Percentiles rank a stretch among this genome's conserved stretches.
Conservation (phyloP, 1,140 invertebrate genomes). For the Trissolcus basalis region DNA sequence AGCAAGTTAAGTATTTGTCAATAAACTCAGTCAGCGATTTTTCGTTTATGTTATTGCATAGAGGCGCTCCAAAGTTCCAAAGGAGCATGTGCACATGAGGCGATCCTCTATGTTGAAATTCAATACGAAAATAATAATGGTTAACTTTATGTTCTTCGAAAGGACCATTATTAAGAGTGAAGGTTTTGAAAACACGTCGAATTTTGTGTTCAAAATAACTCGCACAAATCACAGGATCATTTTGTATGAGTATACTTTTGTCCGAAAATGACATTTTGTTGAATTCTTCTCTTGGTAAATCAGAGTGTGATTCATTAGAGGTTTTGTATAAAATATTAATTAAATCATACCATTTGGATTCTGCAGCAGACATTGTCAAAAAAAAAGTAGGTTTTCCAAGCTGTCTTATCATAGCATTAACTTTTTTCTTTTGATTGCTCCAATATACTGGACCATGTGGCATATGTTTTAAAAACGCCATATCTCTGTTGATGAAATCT, state of each 20-base stretch:
- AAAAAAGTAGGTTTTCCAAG: slow-evolving; percentile 59
- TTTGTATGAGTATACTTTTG: slow-evolving; percentile 31
- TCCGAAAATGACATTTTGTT: slow-evolving; percentile 21
- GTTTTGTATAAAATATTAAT: slow-evolving; percentile 45
- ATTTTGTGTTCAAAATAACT: slow-evolving; percentile 43
- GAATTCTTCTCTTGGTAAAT: slow-evolving; percentile 14
- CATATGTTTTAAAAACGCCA: slow-evolving; percentile 36
- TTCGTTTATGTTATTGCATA: not conserved
- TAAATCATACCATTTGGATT: slow-evolving; percentile 57
- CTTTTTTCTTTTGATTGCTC: slow-evolving; percentile 52
- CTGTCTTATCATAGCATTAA: slow-evolving; percentile 56
- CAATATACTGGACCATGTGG: slow-evolving; percentile 54
- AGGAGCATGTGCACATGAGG: slow-evolving; percentile 62
- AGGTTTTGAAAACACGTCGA: slow-evolving; percentile 21
- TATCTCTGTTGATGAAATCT: slow-evolving; percentile 43
- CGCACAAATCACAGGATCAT: slow-evolving; percentile 46
- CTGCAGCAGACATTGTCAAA: slow-evolving; percentile 56
- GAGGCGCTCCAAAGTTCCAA: slow-evolving; percentile 58
- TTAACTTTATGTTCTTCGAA: slow-evolving; percentile 27
- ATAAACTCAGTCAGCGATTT: slow-evolving; percentile 10
- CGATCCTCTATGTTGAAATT: slow-evolving; percentile 73
- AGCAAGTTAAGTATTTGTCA: slow-evolving; percentile 9
- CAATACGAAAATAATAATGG: slow-evolving; percentile 66
- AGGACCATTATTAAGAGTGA: slow-evolving; percentile 25
- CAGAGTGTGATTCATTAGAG: slow-evolving; percentile 12